These are phyloP conservation scores for Melospiza melodia DNA, from an alignment of 2,113 vertebrate genomes.

Conservation along the genomic window DNA sequence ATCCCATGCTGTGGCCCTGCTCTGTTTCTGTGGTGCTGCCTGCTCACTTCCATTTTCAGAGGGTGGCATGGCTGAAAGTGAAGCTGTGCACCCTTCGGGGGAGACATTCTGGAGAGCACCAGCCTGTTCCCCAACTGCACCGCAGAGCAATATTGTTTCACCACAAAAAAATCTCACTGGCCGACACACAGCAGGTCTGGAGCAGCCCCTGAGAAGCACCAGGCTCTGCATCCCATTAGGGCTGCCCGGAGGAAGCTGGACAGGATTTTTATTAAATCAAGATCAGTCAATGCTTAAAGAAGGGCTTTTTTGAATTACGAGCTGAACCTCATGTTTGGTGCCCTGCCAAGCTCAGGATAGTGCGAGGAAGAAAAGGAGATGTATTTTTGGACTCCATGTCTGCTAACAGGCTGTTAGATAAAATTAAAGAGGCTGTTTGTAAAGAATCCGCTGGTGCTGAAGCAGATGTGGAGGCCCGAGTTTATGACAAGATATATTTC, in stretches of 20 bases:
- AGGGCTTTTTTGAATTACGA: constrained; percentile 64
- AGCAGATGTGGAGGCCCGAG: constrained; percentile 52
- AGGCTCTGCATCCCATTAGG: constrained; percentile 53
- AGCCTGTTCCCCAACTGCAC: not conserved
- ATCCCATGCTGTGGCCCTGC: not conserved
- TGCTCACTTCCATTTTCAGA: not conserved
- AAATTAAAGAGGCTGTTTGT: constrained; percentile 63
- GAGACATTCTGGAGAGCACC: not conserved
- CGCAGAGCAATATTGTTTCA: not conserved
- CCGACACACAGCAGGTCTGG: not conserved
- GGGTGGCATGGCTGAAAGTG: not conserved
- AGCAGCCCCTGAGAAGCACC: not conserved
- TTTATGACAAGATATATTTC: constrained; percentile 55
- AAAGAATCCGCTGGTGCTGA: constrained; percentile 42
- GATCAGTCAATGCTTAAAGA: constrained; percentile 30
- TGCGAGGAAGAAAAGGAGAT: constrained; percentile 50
- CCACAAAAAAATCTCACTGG: not conserved
- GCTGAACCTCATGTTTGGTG: constrained; percentile 67
- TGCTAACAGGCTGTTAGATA: constrained; percentile 59
- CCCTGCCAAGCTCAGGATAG: constrained; percentile 57
- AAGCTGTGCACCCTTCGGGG: not conserved
- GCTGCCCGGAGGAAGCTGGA: not conserved
- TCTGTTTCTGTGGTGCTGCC: not conserved
- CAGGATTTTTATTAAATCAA: constrained; percentile 57
- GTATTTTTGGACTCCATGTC: constrained; percentile 55